Base-by-base conservation (phyloP, 1,140 invertebrate genomes). In the Oscheius sp. region DNA sequence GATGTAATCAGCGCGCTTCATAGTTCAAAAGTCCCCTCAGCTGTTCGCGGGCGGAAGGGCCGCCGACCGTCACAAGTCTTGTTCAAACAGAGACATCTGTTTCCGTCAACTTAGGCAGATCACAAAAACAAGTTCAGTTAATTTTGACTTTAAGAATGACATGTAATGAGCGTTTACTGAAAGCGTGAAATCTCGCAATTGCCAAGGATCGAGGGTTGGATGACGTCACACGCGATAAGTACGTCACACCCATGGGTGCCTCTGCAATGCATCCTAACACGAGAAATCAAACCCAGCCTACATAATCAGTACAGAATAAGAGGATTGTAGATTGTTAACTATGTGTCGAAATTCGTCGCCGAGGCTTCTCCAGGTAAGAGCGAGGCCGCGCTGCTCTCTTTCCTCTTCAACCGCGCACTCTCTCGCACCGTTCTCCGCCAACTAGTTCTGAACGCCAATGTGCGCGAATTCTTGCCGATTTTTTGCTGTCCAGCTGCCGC, bases 391-490 rank as follows among this genome's bases (percentile, higher is more conserved):
- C 49, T 20, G 15, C 49, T 55, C 49, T 23, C 49, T 26, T 20
- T 23, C 23, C 49, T 55, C 49, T 23, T 55, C 49, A 55, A n/a
- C 28, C 28, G 49, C 49, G 28, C n/a, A 26, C 49, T 7, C 15
- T 55, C 15, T 55, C 28, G 15, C 49, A 20, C 49, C 23, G 23
- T 4, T 55, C 49, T 55, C 49, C 28, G 7, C 7, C 49, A 55
- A 55, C 49, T 55, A 55, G 49, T 55, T 55, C 28, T 26, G 49
- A 55, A 55, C 49, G 23, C 15, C 49, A 55, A 55, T 55, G 49
- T 55, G 49, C 49, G 49, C 49, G 49, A 55, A 55, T 55, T 55
- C 49, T 55, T 55, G 49, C 49, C 49, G 49, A 55, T 55, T 55
- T 55, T 55, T 55, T 55, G 49, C 49, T 55, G 49, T 55, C 49